phyloP scores from a whole-genome alignment of 2,113 vertebrate species.

The Prunella fulvescens region DNA sequence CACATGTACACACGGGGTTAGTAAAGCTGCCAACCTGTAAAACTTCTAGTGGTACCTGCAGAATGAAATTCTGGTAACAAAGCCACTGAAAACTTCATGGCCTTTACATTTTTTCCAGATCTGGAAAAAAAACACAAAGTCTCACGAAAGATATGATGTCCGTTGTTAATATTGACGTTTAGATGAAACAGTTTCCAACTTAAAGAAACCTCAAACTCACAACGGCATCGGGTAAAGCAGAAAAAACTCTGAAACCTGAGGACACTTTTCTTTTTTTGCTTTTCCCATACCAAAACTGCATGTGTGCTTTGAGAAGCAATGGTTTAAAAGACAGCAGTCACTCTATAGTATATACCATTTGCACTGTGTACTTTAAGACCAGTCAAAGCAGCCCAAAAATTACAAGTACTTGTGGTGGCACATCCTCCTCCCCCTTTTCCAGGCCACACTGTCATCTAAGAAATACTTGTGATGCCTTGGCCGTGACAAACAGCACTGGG shows the following conservation, averaged over 20 bases:
- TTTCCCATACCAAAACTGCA: not conserved
- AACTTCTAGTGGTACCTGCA: no score
- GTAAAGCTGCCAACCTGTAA: not conserved
- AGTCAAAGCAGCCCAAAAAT: not conserved
- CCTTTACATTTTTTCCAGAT: not conserved
- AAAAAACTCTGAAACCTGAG: not conserved
- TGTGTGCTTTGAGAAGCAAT: not conserved
- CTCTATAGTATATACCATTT: not conserved
- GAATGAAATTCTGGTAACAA: not conserved
- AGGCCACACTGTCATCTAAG: not conserved
- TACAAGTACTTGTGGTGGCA: not conserved
- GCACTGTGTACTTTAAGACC: not conserved
- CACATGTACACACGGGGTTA: fast-evolving
- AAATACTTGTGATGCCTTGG: not conserved
- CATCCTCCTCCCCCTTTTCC: not conserved
- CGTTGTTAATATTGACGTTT: not conserved
- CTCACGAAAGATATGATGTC: not conserved
- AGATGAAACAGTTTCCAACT: not conserved
- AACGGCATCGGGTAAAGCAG: fast-evolving
- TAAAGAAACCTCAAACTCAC: not conserved
- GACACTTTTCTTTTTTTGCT: not conserved
- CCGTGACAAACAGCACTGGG: not conserved
- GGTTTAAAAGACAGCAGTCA: not conserved
- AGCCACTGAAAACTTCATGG: not conserved
- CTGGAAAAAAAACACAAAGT: not conserved